Evolutionary conservation across 2,888 invertebrate species (phyloP), one percentile per base, ranked within the genome.

Genomic region (Drosophila acutilabella): DNA sequence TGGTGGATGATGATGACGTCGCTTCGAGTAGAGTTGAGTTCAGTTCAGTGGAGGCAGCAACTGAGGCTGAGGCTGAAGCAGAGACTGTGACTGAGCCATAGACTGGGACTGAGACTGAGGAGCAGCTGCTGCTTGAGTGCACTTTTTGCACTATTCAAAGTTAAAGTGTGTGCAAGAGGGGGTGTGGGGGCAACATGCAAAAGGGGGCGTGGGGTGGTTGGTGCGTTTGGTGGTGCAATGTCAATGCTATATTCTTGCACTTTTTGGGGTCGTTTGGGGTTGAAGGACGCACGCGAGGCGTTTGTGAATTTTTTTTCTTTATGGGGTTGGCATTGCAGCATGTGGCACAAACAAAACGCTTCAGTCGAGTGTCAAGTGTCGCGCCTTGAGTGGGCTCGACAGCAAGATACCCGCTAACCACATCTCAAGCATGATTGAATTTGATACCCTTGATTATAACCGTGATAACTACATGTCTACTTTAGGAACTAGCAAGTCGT

Each of bases 111-210:
- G 47, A 16, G 45, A 16, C n/a, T 11, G 26, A 30, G n/a, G 50
- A 60, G 53, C 62, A 56, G 50, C 67, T 77, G 70, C 73, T 70
- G 82, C 71, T 71, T 81, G 84, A 87, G 89, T 89, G 88, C 88
- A 85, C 89, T 89, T 85, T 88, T 80, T 85, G 86, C 84, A 85
- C 84, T 85, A 85, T 85, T 89, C 80, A 86, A 88, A 77, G 77
- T 69, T 74, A 68, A 74, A 73, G 68, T 67, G 64, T 60, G 67
- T 56, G 38, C 26, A 16, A 18, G 33, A 20, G n/a, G 11, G 23
- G 18, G 47, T 14, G 44, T 30, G 53, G 57, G 45, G 26, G 36
- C 38, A 36, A 16, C 16, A 16, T 14, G 20, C 16, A 11, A 14
- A 14, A 41, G 48, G 8, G 45, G 20, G 38, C 11, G 13, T 8